Base-by-base conservation (phyloP, 2,888 invertebrate species). In the Rhingia rostrata region DNA sequence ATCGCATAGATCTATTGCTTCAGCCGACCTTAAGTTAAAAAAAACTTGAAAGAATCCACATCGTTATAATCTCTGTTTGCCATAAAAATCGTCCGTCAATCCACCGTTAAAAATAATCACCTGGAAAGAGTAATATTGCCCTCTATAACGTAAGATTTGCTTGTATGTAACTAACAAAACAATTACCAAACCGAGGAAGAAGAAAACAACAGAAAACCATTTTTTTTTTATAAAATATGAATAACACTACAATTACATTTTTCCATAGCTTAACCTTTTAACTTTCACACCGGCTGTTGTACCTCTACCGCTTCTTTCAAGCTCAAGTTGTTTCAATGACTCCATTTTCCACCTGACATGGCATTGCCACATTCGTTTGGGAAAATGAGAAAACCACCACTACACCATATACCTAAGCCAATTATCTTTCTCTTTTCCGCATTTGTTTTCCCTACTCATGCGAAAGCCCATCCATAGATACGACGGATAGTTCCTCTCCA, bases 221-320 rank as follows among this genome's bases (percentile, higher is more conserved):
- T 22, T 22, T 22, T 22, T 2, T 37, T 53, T 53, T 33, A 47
- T 33, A 51, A 47, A 61, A 69, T 35, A 61, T n/a, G n/a, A n/a
- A n/a, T 61, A 12, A 77, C 22, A 22, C 37, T 10, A 51, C 51
- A 30, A 60, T 49, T 22, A 79, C 70, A 70, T 66, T 70, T 75
- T 70, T 74, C 64, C 80, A 66, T 53, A 80, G 80, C 53, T 79
- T 75, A 80, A 80, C 84, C 74, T 84, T 22, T 84, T 74, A 75
- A 61, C 75, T 58, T 70, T 84, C 80, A 66, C 69, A 61, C 39
- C 12, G 22, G 9, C 12, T 39, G 30, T 33, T 37, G 9, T 32
- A 9, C 37, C 43, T 12, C 53, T 49, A 37, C 58, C 60, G 37
- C 37, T 56, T 53, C 30, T 39, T 60, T 73, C 56, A 72, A 73